Evolutionary conservation across 37 sponge, comb jelly and placozoan species (phyloP).

Genomic region (Chondrilla cf. caribensis): DNA sequence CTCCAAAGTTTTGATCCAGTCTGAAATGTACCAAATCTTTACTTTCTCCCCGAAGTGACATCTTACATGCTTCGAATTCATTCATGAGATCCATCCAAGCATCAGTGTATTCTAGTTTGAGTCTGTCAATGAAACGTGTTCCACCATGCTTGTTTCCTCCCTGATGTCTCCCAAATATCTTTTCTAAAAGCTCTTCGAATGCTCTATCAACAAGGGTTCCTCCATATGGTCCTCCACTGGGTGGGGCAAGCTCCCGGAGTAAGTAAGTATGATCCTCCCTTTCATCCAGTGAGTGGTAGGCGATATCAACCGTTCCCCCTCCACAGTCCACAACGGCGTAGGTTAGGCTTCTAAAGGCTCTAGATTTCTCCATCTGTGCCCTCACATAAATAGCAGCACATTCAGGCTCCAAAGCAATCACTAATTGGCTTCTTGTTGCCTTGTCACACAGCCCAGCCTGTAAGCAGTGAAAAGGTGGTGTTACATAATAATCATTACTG

Average conservation of each 20-base stretch:
- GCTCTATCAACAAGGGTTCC: constrained; percentile 12
- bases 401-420: constrained; percentile 21
- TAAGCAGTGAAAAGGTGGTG: too few species aligned
- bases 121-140: background rate
- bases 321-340: constrained; percentile 28
- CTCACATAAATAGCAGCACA: constrained; percentile 13
- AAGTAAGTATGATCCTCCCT: background rate
- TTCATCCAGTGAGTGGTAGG: background rate
- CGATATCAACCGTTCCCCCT: constrained; percentile 19
- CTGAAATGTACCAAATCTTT: background rate
- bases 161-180: background rate
- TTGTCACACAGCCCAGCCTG: constrained; percentile 5
- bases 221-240: constrained; percentile 23
- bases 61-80: background rate
- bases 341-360: background rate
- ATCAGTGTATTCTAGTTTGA: background rate
- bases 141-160: background rate
- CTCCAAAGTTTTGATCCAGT: background rate
- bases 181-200: background rate
- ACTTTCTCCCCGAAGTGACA: background rate
- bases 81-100: background rate
- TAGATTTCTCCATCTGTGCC: background rate
- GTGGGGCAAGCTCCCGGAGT: constrained; percentile 8
- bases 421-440: background rate
- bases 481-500: too few species aligned